A percentile compares a stretch with the other conserved stretches of the same genome.
Conservation (phyloP, 2,888 invertebrate species). For the Andrena bucephala region DNA sequence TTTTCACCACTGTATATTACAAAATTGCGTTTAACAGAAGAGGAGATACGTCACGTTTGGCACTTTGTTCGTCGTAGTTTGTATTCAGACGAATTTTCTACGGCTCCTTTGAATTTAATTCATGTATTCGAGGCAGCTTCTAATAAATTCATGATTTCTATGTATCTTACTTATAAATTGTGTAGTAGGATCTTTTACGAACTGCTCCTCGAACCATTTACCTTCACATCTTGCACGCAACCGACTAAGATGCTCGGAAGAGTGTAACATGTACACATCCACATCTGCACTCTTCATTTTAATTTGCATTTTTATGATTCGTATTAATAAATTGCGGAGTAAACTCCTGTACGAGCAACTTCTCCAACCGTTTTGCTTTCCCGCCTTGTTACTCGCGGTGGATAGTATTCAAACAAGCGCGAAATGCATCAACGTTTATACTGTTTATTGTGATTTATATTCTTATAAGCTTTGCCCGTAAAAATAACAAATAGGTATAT, state of each 20-base stretch:
- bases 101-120: neutral
- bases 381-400: neutral
- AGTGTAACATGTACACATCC: conserved; percentile 10
- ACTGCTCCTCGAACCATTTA: conserved; percentile 4
- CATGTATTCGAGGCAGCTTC: neutral
- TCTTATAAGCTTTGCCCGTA: neutral
- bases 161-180: neutral
- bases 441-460: neutral
- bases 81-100: neutral
- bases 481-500: neutral
- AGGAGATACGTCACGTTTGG: neutral
- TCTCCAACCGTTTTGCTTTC: neutral
- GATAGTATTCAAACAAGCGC: neutral
- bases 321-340: conserved; percentile 3
- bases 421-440: too few species aligned
- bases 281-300: neutral
- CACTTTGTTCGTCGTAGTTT: neutral
- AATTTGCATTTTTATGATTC: neutral
- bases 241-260: conserved; percentile 2
- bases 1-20: too few species aligned
- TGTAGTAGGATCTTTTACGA: neutral
- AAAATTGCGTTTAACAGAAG: too few species aligned
- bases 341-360: neutral
- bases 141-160: conserved; percentile 1
- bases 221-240: neutral